Conservation (phyloP, 1,140 invertebrate species). For the Aphis gossypii region DNA sequence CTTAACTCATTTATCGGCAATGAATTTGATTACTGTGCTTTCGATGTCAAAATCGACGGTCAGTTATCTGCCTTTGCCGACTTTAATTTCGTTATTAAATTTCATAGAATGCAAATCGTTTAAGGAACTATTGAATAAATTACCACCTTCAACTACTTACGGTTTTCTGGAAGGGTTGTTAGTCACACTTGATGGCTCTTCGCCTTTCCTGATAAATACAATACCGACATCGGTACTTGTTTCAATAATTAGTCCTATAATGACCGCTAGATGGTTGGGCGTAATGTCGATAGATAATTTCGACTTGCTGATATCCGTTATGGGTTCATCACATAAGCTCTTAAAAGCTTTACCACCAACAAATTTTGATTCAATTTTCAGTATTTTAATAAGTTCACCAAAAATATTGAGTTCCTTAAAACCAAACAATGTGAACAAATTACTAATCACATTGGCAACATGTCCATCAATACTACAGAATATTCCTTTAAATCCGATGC, state of each 20-base stretch:
- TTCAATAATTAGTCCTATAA: neutral
- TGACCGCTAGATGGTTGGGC: neutral
- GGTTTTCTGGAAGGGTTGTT: neutral
- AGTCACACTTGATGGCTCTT: neutral
- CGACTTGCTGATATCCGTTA: neutral
- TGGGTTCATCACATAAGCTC: neutral
- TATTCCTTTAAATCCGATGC: neutral
- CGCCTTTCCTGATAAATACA: neutral
- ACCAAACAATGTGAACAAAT: neutral
- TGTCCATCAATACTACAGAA: neutral
- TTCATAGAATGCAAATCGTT: neutral
- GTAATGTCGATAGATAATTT: neutral
- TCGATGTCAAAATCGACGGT: neutral
- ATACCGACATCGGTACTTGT: neutral
- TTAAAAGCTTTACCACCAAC: fast-evolving
- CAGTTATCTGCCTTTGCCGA: neutral
- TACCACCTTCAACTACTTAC: neutral
- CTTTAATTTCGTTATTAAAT: neutral
- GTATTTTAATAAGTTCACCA: neutral
- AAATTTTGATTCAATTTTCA: neutral
- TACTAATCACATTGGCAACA: neutral
- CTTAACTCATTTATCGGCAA: neutral
- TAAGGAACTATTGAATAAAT: fast-evolving
- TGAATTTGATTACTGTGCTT: neutral
- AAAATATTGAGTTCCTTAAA: neutral